These are phyloP conservation scores for Arctocebus calabarensis DNA, from an alignment of 2,797 vertebrate genomes.

Conservation along the genomic window DNA sequence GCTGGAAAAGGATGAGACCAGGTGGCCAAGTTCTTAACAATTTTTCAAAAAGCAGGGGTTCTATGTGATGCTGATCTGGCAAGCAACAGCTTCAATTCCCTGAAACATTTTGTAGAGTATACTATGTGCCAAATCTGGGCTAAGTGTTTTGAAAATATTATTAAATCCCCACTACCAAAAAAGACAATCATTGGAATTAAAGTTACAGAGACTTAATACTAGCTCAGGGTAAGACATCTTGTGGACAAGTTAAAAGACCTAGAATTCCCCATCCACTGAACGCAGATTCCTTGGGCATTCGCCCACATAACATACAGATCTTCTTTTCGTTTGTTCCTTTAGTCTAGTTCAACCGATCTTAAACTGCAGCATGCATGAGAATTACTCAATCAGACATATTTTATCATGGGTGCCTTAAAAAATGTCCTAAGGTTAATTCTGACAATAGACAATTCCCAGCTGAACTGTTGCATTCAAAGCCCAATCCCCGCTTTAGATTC, in stretches of 20 bases:
- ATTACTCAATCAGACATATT: conserved; percentile 14
- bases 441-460: neutral
- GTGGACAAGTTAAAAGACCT: neutral
- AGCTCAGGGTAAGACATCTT: neutral
- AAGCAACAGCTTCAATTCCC: neutral
- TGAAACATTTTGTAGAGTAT: neutral
- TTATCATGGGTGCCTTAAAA: neutral
- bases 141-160: conserved; percentile 20
- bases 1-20: neutral
- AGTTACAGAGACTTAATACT: neutral
- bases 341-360: neutral
- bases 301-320: neutral
- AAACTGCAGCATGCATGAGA: neutral
- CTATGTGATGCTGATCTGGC: neutral
- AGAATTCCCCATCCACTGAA: neutral
- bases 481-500: neutral
- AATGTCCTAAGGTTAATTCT: neutral
- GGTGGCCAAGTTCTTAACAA: neutral
- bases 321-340: neutral
- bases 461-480: neutral
- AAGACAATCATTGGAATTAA: conserved; percentile 38
- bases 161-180: neutral
- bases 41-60: neutral
- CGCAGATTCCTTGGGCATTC: neutral
- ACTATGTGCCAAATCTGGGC: neutral